Base-by-base conservation (phyloP, 1,140 invertebrate genomes). In the Nephila pilipes region DNA sequence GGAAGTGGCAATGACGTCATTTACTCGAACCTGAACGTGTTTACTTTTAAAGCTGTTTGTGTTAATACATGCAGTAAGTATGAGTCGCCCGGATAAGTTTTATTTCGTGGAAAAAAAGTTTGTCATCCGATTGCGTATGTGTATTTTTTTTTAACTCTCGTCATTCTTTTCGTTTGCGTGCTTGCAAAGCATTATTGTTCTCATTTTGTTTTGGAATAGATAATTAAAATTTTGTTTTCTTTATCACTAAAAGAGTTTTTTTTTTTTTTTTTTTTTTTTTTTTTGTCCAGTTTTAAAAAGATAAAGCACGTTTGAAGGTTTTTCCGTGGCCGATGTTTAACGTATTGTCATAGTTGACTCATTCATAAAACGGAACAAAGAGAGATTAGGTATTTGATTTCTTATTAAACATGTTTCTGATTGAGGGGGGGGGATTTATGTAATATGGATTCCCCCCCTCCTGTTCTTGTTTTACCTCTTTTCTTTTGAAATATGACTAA, bases 21-120 rank as follows among this genome's bases (percentile, higher is more conserved):
- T 36, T 29, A 25, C 29, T 14, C 29, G 69, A 75, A 75, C 69
- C 69, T 75, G 69, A 75, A 36, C 29, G 69, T 75, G 69, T 75
- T 75, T 75, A 75, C 69, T 75, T 75, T 75, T 75, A 36, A 5
- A 18, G 69, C 29, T 69, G 63, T 75, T 32, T 75, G 63, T 65
- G 63, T 29, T 22, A 75, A 18, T 75, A 12, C 12, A 32, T 75
- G 29, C 60, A n/a, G 60, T 63, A 25, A 75, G 12, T 32, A 75
- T 75, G 69, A 75, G 29, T 75, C 69, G 29, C 12, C 32, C 25
- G 69, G 12, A 32, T 12, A 4, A 32, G 16, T 29, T 18, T 18
- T 36, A 18, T 75, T 75, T 18, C 69, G 20, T 10, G 14, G 29
- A 29, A 75, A 32, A 65, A 75, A 32, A 12, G 29, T 75, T 75